Percentiles rank a stretch among this genome's conserved stretches.
Evolutionary conservation across 1,140 invertebrate genomes (phyloP).

Genomic region (Drosophila athabasca): DNA sequence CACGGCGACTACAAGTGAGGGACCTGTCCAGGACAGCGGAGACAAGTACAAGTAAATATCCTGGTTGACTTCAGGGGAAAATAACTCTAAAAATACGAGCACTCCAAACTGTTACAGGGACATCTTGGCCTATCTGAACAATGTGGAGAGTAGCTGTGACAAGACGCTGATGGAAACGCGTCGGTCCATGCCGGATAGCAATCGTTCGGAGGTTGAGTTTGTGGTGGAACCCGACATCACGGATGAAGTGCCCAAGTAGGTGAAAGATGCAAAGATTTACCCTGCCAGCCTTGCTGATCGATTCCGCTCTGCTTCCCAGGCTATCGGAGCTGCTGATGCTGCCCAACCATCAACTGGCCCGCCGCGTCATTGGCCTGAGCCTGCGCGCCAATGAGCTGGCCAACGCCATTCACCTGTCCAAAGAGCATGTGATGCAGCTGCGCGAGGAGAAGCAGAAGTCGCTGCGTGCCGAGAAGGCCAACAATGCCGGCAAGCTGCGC

Average conservation of each 20-base stretch:
- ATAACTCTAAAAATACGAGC: too few species aligned
- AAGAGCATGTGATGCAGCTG: slow-evolving; percentile 76
- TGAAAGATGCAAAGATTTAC: neutral
- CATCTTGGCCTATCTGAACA: slow-evolving; percentile 79
- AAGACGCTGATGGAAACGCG: slow-evolving; percentile 79
- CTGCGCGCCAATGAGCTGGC: slow-evolving; percentile 81
- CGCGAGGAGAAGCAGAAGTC: slow-evolving; percentile 76
- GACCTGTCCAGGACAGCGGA: slow-evolving; percentile 52
- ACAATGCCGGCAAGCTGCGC: slow-evolving; percentile 82
- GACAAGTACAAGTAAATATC: slow-evolving; percentile 77
- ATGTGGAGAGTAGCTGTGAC: slow-evolving; percentile 82
- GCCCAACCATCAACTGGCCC: slow-evolving; percentile 81
- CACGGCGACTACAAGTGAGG: slow-evolving; percentile 51
- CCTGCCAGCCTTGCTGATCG: neutral
- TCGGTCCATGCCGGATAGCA: slow-evolving; percentile 74
- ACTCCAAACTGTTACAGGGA: slow-evolving; percentile 44
- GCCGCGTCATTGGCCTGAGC: slow-evolving; percentile 73
- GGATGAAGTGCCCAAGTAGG: slow-evolving; percentile 82
- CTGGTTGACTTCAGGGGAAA: too few species aligned
- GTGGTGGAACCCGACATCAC: slow-evolving; percentile 78
- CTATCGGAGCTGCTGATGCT: slow-evolving; percentile 80
- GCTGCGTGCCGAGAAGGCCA: slow-evolving; percentile 72
- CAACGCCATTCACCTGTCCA: slow-evolving; percentile 81
- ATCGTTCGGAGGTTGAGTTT: slow-evolving; percentile 79
- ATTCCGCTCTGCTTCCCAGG: slow-evolving; percentile 7